Conservation (phyloP, 1,140 invertebrate species). For the Cotesia vestalis region DNA sequence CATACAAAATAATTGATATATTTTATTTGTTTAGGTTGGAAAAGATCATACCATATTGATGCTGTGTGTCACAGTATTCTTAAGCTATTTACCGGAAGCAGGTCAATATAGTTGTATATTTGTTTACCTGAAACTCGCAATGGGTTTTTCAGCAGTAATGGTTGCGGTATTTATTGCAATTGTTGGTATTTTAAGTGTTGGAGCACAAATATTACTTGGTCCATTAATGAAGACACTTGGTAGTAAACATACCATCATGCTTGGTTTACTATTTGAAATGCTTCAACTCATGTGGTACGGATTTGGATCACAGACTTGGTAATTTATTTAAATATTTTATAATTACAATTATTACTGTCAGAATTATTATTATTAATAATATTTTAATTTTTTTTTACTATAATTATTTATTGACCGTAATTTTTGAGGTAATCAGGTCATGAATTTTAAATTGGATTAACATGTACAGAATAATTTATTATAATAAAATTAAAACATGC, state of each 20-base stretch:
- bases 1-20: slow-evolving; percentile 7
- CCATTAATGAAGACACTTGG: slow-evolving; percentile 92
- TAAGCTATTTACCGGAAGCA: slow-evolving; percentile 98
- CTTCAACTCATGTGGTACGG: slow-evolving; percentile 97
- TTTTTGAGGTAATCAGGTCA: too few species aligned
- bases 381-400: too few species aligned
- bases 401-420: too few species aligned
- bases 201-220: slow-evolving; percentile 91
- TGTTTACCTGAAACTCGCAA: slow-evolving; percentile 97
- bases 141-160: slow-evolving; percentile 94
- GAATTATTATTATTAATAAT: too few species aligned
- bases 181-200: slow-evolving; percentile 94
- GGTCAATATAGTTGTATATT: slow-evolving; percentile 99
- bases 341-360: too few species aligned
- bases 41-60: slow-evolving; percentile 96
- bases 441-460: too few species aligned
- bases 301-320: slow-evolving; percentile 86
- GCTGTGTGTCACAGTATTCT: slow-evolving; percentile 95
- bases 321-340: slow-evolving; percentile 48
- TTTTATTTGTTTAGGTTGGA: slow-evolving; percentile 75
- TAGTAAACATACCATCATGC: slow-evolving; percentile 96
- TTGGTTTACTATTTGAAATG: slow-evolving; percentile 96
- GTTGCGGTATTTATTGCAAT: slow-evolving; percentile 98
- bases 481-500: slow-evolving; percentile 10
- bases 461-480: too few species aligned